Conservation (phyloP, 2,888 invertebrate genomes). For the Punctoribates punctum region DNA sequence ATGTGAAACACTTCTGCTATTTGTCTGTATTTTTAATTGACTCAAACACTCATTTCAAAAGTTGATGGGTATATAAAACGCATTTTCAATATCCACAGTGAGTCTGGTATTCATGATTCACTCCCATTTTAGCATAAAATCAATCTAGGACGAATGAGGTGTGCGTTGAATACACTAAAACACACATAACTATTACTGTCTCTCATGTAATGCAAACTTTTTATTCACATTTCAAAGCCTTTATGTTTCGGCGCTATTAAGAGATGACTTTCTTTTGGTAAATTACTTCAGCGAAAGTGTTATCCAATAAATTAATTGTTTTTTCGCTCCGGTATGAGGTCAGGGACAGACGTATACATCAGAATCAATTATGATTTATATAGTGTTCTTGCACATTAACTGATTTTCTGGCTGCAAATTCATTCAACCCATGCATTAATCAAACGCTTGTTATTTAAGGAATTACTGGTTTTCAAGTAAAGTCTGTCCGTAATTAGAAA, state of each 20-base stretch:
- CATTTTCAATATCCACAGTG: no score
- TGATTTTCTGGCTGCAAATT: background rate
- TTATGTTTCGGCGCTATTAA: background rate
- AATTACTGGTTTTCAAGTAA: background rate
- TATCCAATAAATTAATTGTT: background rate
- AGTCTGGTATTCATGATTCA: no score
- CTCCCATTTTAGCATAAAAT: constrained; percentile 31
- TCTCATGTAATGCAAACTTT: no score
- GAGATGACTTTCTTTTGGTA: no score
- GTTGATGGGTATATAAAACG: background rate
- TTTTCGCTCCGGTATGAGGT: background rate
- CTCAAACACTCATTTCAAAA: background rate
- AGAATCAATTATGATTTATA: background rate
- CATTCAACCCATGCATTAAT: constrained; percentile 23
- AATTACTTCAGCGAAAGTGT: no score
- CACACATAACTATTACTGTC: background rate
- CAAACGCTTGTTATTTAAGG: background rate
- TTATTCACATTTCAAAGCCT: background rate
- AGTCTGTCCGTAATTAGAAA: no score
- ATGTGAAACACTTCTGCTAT: background rate
- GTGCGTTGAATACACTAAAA: background rate
- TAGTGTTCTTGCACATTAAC: background rate
- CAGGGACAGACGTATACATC: background rate
- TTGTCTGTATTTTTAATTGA: background rate
- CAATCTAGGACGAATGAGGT: constrained; percentile 29